These are phyloP conservation scores for Pipistrellus nathusii DNA, from an alignment of 2,797 vertebrate genomes.

Conservation along the genomic window DNA sequence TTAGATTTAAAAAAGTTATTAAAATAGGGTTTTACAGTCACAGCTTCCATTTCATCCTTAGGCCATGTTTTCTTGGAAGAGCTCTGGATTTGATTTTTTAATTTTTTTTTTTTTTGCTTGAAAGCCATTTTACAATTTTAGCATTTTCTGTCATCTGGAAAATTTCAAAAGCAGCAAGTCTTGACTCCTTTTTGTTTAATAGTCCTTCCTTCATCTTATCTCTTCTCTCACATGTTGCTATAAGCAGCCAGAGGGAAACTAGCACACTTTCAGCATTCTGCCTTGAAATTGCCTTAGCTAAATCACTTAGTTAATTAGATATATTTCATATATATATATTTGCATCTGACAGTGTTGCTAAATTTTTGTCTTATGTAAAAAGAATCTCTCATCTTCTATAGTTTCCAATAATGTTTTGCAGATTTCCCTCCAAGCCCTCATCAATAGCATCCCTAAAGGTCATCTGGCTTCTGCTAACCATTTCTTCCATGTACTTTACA, in stretches of 20 bases:
- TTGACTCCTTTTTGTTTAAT: conserved; percentile 24
- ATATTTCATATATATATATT: background rate
- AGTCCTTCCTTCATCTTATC: background rate
- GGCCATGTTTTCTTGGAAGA: background rate
- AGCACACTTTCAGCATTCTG: background rate
- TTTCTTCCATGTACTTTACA: background rate
- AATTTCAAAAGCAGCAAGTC: conserved; percentile 15
- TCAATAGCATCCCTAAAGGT: background rate
- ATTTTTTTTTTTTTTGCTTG: background rate
- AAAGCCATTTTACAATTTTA: conserved; percentile 20
- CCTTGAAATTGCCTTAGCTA: background rate
- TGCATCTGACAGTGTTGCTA: background rate
- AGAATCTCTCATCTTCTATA: background rate
- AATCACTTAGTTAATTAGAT: background rate
- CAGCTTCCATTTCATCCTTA: background rate
- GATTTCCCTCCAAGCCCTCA: background rate
- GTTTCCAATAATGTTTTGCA: conserved; percentile 31
- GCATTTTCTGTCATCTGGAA: conserved; percentile 23
- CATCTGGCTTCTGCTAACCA: background rate
- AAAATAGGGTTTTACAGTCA: conserved; percentile 2
- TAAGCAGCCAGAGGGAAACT: background rate
- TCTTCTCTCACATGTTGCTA: background rate
- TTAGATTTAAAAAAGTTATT: background rate
- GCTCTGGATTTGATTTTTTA: background rate
- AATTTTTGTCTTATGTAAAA: conserved; percentile 12